phyloP scores from a whole-genome alignment of 2,797 vertebrate species.

The Acrocephalus scirpaceus region DNA sequence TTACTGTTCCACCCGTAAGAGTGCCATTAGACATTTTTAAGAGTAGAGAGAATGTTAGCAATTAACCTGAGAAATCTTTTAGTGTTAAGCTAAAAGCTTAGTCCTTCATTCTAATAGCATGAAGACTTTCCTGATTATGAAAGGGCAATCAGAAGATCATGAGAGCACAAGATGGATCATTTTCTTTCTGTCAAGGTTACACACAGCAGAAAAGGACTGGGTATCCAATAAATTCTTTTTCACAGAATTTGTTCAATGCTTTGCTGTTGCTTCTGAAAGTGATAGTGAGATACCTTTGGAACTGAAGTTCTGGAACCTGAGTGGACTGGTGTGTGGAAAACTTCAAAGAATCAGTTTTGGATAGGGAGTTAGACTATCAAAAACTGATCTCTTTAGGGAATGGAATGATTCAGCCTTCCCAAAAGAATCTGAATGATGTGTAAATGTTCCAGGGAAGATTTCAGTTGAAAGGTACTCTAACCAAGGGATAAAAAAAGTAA shows the following conservation, averaged over 20 bases:
- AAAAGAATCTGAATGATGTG: neutral
- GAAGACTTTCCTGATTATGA: neutral
- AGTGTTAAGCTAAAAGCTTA: neutral
- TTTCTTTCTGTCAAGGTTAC: neutral
- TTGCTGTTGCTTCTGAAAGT: neutral
- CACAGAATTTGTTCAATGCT: neutral
- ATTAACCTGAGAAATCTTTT: neutral
- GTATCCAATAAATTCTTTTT: neutral
- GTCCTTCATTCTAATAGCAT: neutral
- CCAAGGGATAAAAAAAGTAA: neutral
- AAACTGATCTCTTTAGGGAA: conserved; percentile 8
- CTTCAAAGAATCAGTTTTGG: neutral
- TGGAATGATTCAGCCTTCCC: neutral
- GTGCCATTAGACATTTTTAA: neutral
- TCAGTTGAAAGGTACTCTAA: neutral
- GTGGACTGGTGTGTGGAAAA: neutral
- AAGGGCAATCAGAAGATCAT: neutral
- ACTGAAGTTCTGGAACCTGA: conserved; percentile 7
- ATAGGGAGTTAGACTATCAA: neutral
- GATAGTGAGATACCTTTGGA: neutral
- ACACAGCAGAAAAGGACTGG: neutral
- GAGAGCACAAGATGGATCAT: neutral
- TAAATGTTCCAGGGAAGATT: neutral
- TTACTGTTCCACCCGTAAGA: neutral
- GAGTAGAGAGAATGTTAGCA: neutral